Conservation (phyloP, 2,888 invertebrate species). For the Gandaritis pyraliata region DNA sequence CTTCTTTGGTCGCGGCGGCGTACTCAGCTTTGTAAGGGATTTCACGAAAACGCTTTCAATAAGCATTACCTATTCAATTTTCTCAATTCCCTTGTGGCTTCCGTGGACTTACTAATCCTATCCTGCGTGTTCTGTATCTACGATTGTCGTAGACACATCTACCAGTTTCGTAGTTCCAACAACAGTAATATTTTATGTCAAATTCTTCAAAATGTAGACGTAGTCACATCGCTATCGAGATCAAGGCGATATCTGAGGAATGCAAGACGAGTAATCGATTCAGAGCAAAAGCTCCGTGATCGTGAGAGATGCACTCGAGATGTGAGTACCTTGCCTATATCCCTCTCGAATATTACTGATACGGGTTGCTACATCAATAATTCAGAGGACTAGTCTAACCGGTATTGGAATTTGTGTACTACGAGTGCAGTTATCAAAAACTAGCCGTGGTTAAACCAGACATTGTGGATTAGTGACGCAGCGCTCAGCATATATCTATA, state of each 20-base stretch:
- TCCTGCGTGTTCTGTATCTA: neutral
- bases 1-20: conserved; percentile 32
- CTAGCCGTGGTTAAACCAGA: neutral
- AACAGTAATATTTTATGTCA: conserved; percentile 1
- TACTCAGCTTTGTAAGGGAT: conserved; percentile 23
- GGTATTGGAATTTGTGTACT: conserved; percentile 13
- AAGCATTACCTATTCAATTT: conserved; percentile 25
- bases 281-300: conserved; percentile 58
- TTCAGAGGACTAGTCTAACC: conserved; percentile 19
- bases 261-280: conserved; percentile 69
- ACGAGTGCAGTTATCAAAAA: conserved; percentile 12
- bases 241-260: conserved; percentile 64
- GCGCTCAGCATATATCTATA: too few species aligned
- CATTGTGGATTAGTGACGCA: too few species aligned
- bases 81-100: conserved; percentile 22
- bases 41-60: conserved; percentile 27
- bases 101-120: conserved; percentile 1
- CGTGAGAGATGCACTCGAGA: conserved; percentile 62
- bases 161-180: neutral
- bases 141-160: conserved; percentile 6
- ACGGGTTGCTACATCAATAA: conserved; percentile 26
- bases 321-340: conserved; percentile 48
- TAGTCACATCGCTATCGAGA: conserved; percentile 57
- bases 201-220: conserved; percentile 42
- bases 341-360: conserved; percentile 42